These are phyloP conservation scores for Macrochelys suwanniensis DNA, from an alignment of 2,797 vertebrate genomes.

Conservation along the genomic window DNA sequence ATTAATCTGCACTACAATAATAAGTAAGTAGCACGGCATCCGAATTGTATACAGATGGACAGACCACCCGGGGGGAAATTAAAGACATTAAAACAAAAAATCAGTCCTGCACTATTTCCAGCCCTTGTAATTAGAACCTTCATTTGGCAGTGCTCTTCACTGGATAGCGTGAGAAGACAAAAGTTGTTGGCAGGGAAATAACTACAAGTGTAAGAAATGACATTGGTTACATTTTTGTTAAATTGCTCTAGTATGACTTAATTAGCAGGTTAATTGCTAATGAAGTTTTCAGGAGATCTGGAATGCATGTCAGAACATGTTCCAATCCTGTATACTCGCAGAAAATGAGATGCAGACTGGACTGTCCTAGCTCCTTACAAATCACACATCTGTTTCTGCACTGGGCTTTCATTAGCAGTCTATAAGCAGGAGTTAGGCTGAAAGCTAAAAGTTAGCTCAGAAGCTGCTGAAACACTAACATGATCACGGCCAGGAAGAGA, in stretches of 20 bases:
- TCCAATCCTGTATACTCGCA: not conserved
- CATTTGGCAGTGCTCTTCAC: conserved; percentile 4
- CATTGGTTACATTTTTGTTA: not conserved
- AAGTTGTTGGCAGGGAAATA: not conserved
- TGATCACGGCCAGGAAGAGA: not conserved
- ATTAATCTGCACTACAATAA: not conserved
- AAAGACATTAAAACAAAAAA: not conserved
- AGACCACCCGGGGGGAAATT: not conserved
- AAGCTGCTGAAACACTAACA: not conserved
- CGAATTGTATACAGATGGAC: not conserved
- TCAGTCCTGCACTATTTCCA: not conserved
- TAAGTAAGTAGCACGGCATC: not conserved
- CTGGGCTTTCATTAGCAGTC: not conserved
- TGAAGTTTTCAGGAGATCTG: conserved; percentile 5
- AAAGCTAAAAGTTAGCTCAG: not conserved
- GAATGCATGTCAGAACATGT: not conserved
- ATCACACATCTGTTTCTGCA: not conserved
- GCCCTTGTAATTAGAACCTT: not conserved
- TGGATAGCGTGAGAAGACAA: not conserved
- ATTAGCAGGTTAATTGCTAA: not conserved
- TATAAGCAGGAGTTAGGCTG: not conserved
- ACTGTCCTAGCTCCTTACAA: not conserved
- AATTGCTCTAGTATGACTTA: conserved; percentile 4
- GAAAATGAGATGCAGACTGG: not conserved
- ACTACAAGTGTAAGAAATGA: not conserved